Base-by-base conservation (phyloP, 2,113 vertebrate species). In the Scomber colias region DNA sequence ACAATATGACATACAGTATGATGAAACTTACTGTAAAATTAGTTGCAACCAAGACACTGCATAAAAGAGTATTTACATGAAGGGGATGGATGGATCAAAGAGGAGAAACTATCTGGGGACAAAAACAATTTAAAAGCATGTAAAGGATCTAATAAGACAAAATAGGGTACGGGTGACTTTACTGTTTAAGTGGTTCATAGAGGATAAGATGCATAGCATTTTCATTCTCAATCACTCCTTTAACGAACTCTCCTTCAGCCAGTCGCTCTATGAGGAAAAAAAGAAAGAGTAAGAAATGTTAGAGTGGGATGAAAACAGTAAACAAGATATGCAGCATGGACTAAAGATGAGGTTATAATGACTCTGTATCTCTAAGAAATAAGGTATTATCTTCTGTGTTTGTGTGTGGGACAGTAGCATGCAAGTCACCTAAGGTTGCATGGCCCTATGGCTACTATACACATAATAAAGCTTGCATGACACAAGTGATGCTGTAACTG, bases 221-320 rank as follows among this genome's bases (percentile, higher is more conserved):
- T 4, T 96, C 94, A 15, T 96, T 96, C 72, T 95, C 95, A 64
- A 92, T 95, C 75, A 97, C 92, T 27, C 95, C 96, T 59, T 94
- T 84, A 82, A 97, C 93, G 86, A 97, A 97, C 84, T 97, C 96
- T 30, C 94, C 95, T 83, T 97, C 96, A 27, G 95, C 94, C 86
- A 96, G 82, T 54, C 95, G 94, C 31, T 96, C 96, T 95, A 55
- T 17, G 24, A 66, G 50, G 60, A 71, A n/a, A 60, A 51, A 80
- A 5, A 74, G 15, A 54, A 7, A 71, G n/a, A 64, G 44, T 0
- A 55, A 35, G 17, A 71, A 11, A 48, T 24, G 50, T 70, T 55
- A 68, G 16, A 40, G 11, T 30, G 4, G 19, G 19, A 24, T 16
- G 2, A 55, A 71, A 24, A 48, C 1, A 9, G 40, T 12, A 71